Conservation (phyloP, 2,797 vertebrate species). For the Pseudopleuronectes americanus region DNA sequence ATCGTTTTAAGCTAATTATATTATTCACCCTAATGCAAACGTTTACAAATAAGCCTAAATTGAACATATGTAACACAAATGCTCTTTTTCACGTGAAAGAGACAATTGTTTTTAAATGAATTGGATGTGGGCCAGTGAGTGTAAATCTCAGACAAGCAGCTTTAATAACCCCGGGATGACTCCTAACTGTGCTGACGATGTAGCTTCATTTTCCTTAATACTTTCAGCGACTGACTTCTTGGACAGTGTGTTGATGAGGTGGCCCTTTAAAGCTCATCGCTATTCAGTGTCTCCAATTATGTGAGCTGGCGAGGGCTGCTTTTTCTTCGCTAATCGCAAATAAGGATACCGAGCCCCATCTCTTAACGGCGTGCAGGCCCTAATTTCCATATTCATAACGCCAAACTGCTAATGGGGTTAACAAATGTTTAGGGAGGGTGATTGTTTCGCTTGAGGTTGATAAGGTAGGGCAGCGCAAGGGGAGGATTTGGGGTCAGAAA, state of each 20-base stretch:
- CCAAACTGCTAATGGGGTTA: slow-evolving; percentile 90
- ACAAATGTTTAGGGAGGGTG: slow-evolving; percentile 86
- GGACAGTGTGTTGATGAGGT: slow-evolving; percentile 85
- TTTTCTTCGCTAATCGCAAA: slow-evolving; percentile 89
- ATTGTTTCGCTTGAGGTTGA: slow-evolving; percentile 64
- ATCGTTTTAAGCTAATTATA: not conserved
- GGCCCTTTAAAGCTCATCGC: slow-evolving; percentile 84
- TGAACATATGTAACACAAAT: slow-evolving; percentile 3
- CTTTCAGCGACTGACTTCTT: slow-evolving; percentile 80
- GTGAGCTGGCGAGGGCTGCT: slow-evolving; percentile 84
- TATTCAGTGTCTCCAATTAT: slow-evolving; percentile 90
- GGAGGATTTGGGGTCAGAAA: slow-evolving; percentile 45
- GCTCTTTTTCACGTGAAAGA: not conserved
- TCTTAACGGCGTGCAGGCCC: slow-evolving; percentile 79
- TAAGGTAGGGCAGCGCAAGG: slow-evolving; percentile 38
- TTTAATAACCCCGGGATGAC: slow-evolving; percentile 84
- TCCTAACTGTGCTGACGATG: slow-evolving; percentile 83
- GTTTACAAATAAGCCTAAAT: not conserved
- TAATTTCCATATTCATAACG: slow-evolving; percentile 93
- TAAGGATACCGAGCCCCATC: slow-evolving; percentile 88
- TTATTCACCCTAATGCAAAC: not conserved
- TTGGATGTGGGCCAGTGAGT: slow-evolving; percentile 17
- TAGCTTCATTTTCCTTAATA: slow-evolving; percentile 77
- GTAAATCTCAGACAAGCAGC: slow-evolving; percentile 28
- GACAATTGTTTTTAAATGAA: slow-evolving; percentile 14